Evolutionary conservation across 2,113 vertebrate genomes (phyloP), one percentile per base, ranked within the genome.

Genomic region (Loxodonta africana): DNA sequence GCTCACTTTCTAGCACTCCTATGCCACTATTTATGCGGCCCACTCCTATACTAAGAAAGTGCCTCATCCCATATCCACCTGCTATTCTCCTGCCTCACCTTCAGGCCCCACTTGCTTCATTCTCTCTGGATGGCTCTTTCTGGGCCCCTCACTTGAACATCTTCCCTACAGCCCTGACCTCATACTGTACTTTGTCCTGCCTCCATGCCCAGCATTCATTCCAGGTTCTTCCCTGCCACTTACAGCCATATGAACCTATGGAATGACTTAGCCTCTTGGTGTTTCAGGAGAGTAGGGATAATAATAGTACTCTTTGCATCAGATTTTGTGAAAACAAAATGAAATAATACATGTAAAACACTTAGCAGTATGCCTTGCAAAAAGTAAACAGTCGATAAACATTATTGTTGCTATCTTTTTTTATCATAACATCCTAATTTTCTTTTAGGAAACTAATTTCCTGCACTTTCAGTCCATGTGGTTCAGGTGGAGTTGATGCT

Each of bases 21-120:
- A 0, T 8, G 7, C 30, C n/a, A 51, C 14, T 21, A 2, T 48
- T 77, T 33, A 18, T 4, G 4, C 33, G 3, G 15, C 21, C 10
- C 0, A 1, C 53, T 6, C 20, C 41, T 33, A 4, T 15, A 8
- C 46, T 8, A 44, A 67, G 37, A 30, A 53, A 0, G 30, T 0
- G 5, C n/a, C 15, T 14, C 18, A 4, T 8, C 2, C 20, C 33
- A 20, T 0, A 9, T n/a, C 33, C 67, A 53, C 48, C 63, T 46
- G 7, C 5, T 33, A 2, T 41, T 26, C 17, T 44, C 71, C 57
- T 73, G 33, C 17, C n/a, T 86, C 57, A 73, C 8, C 3, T 62
- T 10, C 26, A 25, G 44, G 3, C 28, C 12, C 12, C 11, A 23
- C 2, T 7, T 23, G 12, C 78, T 57, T 46, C 78, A 30, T 60